These are phyloP conservation scores for Drosophila cracens DNA, from an alignment of 2,888 invertebrate genomes.

Conservation along the genomic window DNA sequence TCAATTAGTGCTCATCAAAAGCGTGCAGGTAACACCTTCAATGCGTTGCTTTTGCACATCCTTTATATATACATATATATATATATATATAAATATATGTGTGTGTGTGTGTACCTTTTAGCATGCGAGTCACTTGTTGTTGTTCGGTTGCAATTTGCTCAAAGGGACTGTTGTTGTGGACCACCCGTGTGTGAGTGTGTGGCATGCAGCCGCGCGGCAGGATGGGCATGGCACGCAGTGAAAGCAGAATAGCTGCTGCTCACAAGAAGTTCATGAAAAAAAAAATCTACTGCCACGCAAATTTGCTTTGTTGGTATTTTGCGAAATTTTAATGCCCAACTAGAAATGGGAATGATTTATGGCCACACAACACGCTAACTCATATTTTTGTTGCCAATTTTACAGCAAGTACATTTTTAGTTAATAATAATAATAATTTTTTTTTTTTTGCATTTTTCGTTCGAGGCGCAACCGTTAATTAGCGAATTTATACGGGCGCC, in stretches of 20 bases:
- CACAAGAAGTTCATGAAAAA: not conserved
- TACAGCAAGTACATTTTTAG: slow-evolving; percentile 37
- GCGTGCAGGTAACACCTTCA: slow-evolving; percentile 80
- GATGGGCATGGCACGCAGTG: slow-evolving; percentile 20
- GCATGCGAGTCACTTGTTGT: slow-evolving; percentile 53
- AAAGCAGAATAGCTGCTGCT: slow-evolving; percentile 45
- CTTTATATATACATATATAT: slow-evolving; percentile 20
- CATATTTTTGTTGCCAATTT: slow-evolving; percentile 65
- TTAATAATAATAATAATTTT: slow-evolving; percentile 20
- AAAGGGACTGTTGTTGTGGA: slow-evolving; percentile 52
- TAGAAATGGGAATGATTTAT: slow-evolving; percentile 67
- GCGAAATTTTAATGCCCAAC: slow-evolving; percentile 23
- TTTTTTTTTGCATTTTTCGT: slow-evolving; percentile 6
- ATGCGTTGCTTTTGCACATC: slow-evolving; percentile 78
- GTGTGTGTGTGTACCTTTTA: slow-evolving; percentile 45
- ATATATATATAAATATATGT: slow-evolving; percentile 8
- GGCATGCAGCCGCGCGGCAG: slow-evolving; percentile 22
- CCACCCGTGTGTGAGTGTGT: slow-evolving; percentile 55
- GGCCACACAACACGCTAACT: slow-evolving; percentile 62
- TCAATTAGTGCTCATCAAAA: slow-evolving; percentile 80
- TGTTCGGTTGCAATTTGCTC: slow-evolving; percentile 64
- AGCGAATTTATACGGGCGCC: slow-evolving; percentile 69
- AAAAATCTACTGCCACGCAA: slow-evolving; percentile 54
- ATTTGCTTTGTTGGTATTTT: slow-evolving; percentile 35
- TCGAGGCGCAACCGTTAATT: slow-evolving; percentile 73